These are phyloP conservation scores for Caenorhabditis elegans DNA, from an alignment of 1,140 invertebrate genomes.

Conservation along the genomic window DNA sequence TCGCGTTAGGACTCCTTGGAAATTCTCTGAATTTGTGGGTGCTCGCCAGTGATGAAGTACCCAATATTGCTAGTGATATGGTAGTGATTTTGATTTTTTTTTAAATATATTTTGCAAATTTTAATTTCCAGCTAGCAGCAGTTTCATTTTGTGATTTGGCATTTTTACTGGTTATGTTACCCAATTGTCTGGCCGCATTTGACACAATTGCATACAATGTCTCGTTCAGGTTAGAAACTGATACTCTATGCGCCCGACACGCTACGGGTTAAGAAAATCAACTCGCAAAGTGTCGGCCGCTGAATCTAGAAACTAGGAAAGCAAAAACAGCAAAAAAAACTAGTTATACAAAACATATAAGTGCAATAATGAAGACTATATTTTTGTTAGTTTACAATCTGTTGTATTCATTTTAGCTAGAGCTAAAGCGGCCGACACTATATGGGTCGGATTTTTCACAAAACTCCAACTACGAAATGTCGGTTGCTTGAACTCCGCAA, in stretches of 20 bases:
- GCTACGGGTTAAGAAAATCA: neutral
- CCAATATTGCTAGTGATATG: conserved; percentile 64
- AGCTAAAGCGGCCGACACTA: too few species aligned
- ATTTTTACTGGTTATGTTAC: conserved; percentile 60
- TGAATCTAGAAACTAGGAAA: too few species aligned
- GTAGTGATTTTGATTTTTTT: conserved; percentile 39
- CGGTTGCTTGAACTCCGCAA: too few species aligned
- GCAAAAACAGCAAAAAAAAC: too few species aligned
- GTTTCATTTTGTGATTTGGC: conserved; percentile 61
- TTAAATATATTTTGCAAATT: neutral
- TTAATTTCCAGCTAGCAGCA: conserved; percentile 58
- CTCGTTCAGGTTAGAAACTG: conserved; percentile 50
- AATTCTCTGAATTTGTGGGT: conserved; percentile 63
- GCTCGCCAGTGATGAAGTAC: conserved; percentile 58
- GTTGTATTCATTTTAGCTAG: too few species aligned
- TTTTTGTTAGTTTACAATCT: too few species aligned
- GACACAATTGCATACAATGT: conserved; percentile 50
- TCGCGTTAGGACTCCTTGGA: conserved; percentile 60
- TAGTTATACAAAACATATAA: too few species aligned
- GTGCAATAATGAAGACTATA: too few species aligned
- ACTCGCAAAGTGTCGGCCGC: too few species aligned
- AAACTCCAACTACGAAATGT: too few species aligned
- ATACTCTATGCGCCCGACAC: neutral
- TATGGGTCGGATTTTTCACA: too few species aligned
- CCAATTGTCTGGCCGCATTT: conserved; percentile 59